Percentiles rank a stretch among this genome's conserved stretches.
phyloP scores from a whole-genome alignment of 2,888 invertebrate species.

The Lasioglossum morio region DNA sequence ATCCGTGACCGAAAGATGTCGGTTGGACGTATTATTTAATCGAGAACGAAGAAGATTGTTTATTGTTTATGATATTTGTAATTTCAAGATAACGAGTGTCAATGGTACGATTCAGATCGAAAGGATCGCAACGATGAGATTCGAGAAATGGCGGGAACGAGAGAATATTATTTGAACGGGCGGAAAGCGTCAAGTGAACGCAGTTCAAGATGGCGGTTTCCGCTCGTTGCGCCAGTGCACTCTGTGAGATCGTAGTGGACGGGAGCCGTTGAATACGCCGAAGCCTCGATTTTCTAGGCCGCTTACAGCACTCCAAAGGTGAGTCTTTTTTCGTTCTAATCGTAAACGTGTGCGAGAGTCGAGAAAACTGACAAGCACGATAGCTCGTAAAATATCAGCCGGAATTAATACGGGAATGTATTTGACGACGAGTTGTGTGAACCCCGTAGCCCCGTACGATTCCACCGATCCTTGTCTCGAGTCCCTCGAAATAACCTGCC shows the following conservation, averaged over 20 bases:
- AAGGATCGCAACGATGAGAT: not conserved
- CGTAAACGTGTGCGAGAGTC: not conserved
- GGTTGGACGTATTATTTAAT: not conserved
- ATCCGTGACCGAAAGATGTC: not conserved
- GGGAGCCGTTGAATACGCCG: slow-evolving; percentile 82
- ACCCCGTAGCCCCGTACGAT: slow-evolving; percentile 79
- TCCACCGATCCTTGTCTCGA: slow-evolving; percentile 31
- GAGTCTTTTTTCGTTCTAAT: slow-evolving; percentile 68
- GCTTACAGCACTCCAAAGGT: slow-evolving; percentile 82
- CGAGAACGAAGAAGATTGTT: not conserved
- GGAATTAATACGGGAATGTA: slow-evolving; percentile 50
- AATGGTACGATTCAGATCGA: not conserved
- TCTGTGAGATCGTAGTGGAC: slow-evolving; percentile 83
- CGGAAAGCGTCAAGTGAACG: slow-evolving; percentile 64
- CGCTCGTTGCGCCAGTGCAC: slow-evolving; percentile 82
- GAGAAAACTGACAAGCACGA: not conserved
- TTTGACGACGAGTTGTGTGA: slow-evolving; percentile 70
- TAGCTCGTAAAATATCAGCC: slow-evolving; percentile 36
- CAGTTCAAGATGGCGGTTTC: slow-evolving; percentile 80
- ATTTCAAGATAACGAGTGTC: not conserved
- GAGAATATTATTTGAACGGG: slow-evolving; percentile 39
- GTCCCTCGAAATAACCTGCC: slow-evolving; percentile 36
- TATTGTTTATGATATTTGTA: not conserved
- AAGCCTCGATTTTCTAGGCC: slow-evolving; percentile 83
- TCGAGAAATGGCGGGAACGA: slow-evolving; percentile 49